Evolutionary conservation across 2,113 vertebrate species (phyloP).

Genomic region (Pseudopodoces humilis): DNA sequence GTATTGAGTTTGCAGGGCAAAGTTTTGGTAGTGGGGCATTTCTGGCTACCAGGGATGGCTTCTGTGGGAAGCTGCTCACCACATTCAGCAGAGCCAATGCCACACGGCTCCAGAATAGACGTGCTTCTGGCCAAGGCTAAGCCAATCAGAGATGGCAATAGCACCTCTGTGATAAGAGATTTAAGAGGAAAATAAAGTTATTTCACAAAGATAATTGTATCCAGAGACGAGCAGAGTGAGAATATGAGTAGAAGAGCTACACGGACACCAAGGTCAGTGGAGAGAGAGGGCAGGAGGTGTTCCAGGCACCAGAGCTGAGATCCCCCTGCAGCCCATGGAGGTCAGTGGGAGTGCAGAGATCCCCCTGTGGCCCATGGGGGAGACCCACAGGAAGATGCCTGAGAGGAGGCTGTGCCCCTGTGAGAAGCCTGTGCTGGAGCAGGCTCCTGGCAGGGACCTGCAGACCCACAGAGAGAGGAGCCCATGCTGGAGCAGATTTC

Average conservation of each 20-base stretch:
- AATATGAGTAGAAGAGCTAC: neutral
- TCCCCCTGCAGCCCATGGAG: fast-evolving
- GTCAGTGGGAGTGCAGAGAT: neutral
- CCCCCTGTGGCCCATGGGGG: fast-evolving
- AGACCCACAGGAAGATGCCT: neutral
- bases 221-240: neutral
- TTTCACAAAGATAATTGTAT: neutral
- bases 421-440: neutral
- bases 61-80: neutral
- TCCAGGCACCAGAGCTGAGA: neutral
- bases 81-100: neutral
- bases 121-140: fast-evolving
- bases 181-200: neutral
- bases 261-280: neutral
- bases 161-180: neutral
- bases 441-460: neutral
- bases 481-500: neutral
- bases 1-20: neutral
- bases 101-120: neutral
- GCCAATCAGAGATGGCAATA: neutral
- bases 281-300: neutral
- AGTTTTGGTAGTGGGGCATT: neutral
- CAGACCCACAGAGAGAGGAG: neutral
- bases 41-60: neutral
- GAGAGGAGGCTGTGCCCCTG: neutral